Base-by-base conservation (phyloP, 2,888 invertebrate genomes). In the Nebria salina region DNA sequence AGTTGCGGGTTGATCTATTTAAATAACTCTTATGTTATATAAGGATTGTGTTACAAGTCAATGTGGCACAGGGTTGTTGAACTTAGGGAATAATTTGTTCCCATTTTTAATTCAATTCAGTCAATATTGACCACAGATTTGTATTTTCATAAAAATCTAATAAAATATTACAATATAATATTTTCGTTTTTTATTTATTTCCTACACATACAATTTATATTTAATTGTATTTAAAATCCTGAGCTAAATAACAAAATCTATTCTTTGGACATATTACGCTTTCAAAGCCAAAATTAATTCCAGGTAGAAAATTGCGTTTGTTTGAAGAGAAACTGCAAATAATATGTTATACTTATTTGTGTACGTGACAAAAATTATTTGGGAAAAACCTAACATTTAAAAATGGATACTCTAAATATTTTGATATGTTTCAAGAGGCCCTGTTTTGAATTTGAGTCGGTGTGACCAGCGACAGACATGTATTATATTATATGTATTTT, bases 311-410 rank as follows among this genome's bases (percentile, higher is more conserved):
- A 11, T 7, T 54, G 13, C 2, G 7, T 54, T 54, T 54, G 54
- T 54, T 54, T 54, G 54, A 54, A 54, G 7, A 54, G 54, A 54
- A 54, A 8, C 6, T 54, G 54, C 54, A 54, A 54, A 54, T 54
- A 34, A 34, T 34, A 34, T 34, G 8, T 54, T 54, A 54, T 13
- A 54, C 54, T 20, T 11, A 11, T 54, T 54, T 54, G 54, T 54
- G 54, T 70, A 76, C 76, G 76, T 76, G 76, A 76, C 76, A 76
- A 76, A 76, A 76, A 66, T 70, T 70, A 76, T 76, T 76, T 76
- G 54, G 70, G 70, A 64, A 75, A 75, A 54, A 25, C 6, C 73
- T 42, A 70, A 68, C n/a, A 76, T 68, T 54, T 76, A 42, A 76
- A 76, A 68, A 41, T 76, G 68, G 68, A 70, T 75, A 75, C 75